These are phyloP conservation scores for Neoaliturus tenellus DNA, from an alignment of 2,888 invertebrate species.

Conservation along the genomic window DNA sequence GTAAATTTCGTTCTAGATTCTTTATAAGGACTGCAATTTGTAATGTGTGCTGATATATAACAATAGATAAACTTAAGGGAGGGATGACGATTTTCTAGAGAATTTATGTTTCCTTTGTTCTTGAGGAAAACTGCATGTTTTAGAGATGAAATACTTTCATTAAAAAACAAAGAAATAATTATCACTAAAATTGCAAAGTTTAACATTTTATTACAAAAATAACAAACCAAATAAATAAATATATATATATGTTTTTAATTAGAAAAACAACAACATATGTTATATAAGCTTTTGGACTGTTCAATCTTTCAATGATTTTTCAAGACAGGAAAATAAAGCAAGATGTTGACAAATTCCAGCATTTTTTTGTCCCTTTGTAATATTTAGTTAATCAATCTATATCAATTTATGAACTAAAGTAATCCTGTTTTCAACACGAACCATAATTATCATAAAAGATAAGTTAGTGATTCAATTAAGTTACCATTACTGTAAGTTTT, in stretches of 20 bases:
- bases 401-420: no score
- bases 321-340: no score
- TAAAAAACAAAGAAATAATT: not conserved
- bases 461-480: no score
- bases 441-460: no score
- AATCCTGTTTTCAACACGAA: no score
- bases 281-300: no score
- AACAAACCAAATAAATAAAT: not conserved
- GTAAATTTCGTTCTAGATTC: not conserved
- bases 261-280: not conserved
- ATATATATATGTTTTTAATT: not conserved
- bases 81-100: not conserved
- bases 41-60: not conserved
- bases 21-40: not conserved
- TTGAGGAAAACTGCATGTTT: not conserved
- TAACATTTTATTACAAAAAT: not conserved
- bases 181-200: not conserved
- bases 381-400: no score
- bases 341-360: no score
- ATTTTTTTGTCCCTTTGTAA: no score
- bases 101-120: not conserved
- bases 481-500: no score
- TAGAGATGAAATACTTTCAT: not conserved
- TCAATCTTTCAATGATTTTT: no score
- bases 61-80: not conserved